Evolutionary conservation across 2,797 vertebrate species (phyloP).

Genomic region (Phoebastria nigripes): DNA sequence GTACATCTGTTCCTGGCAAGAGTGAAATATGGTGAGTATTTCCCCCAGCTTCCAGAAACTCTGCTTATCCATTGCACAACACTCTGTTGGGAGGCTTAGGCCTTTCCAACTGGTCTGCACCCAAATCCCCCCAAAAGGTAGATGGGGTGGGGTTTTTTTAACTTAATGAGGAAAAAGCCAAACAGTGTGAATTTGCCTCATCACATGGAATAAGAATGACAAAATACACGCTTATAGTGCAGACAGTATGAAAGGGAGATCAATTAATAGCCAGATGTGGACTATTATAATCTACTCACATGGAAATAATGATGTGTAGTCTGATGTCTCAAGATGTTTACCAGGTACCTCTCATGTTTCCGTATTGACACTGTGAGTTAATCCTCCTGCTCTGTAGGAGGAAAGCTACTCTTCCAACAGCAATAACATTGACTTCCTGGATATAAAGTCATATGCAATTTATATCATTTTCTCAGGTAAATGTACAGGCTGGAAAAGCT

Average conservation of each 20-base stretch:
- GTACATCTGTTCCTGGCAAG: neutral
- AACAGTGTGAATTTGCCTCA: neutral
- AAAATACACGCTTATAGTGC: neutral
- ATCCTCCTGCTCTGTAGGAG: neutral
- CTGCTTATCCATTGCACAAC: neutral
- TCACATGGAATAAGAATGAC: neutral
- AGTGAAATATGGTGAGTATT: neutral
- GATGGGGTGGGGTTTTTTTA: fast-evolving
- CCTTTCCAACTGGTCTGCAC: neutral
- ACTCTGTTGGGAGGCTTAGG: neutral
- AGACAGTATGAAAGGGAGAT: neutral
- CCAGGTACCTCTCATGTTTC: neutral
- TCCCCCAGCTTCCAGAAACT: neutral
- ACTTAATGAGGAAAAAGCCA: neutral
- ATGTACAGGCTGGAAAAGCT: neutral
- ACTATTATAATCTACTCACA: neutral
- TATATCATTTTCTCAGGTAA: neutral
- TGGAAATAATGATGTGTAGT: neutral
- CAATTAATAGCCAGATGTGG: neutral
- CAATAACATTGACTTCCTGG: neutral
- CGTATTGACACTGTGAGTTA: neutral
- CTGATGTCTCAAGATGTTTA: neutral
- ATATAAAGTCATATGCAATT: neutral
- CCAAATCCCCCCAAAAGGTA: neutral
- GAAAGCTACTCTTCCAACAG: neutral